Conservation (phyloP, 2,888 invertebrate genomes). For the Caenorhabditis zanzibari region DNA sequence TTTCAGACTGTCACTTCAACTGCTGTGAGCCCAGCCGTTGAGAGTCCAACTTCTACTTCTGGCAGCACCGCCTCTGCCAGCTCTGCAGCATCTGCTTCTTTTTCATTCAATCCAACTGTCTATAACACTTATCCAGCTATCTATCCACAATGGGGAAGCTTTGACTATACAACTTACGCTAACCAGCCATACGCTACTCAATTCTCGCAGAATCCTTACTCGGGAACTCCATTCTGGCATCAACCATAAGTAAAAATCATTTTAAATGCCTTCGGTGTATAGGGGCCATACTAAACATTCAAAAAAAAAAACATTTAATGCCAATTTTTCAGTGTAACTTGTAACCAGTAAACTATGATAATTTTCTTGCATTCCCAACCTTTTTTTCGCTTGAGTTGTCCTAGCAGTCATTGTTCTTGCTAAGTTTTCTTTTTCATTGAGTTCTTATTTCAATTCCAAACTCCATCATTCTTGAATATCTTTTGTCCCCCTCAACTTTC, state of each 20-base stretch:
- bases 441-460: background rate
- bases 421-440: background rate
- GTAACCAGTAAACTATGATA: background rate
- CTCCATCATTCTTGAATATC: background rate
- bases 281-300: conserved; percentile 17
- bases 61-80: conserved; percentile 10
- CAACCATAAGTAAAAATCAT: conserved; percentile 40
- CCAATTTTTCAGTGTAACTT: conserved; percentile 10
- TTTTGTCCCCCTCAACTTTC: background rate
- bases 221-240: conserved; percentile 58
- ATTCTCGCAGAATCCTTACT: conserved; percentile 48
- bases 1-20: conserved; percentile 44
- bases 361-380: background rate
- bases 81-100: conserved; percentile 31
- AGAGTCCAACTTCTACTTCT: conserved; percentile 24
- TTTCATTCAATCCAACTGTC: conserved; percentile 41
- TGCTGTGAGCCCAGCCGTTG: conserved; percentile 10
- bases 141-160: conserved; percentile 49
- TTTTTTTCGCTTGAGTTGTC: background rate
- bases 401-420: conserved; percentile 9
- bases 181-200: conserved; percentile 45
- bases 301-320: background rate
- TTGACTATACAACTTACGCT: conserved; percentile 50
- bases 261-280: conserved; percentile 44
- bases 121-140: conserved; percentile 62